phyloP scores from a whole-genome alignment of 2,113 vertebrate species.

The Cebus imitator region DNA sequence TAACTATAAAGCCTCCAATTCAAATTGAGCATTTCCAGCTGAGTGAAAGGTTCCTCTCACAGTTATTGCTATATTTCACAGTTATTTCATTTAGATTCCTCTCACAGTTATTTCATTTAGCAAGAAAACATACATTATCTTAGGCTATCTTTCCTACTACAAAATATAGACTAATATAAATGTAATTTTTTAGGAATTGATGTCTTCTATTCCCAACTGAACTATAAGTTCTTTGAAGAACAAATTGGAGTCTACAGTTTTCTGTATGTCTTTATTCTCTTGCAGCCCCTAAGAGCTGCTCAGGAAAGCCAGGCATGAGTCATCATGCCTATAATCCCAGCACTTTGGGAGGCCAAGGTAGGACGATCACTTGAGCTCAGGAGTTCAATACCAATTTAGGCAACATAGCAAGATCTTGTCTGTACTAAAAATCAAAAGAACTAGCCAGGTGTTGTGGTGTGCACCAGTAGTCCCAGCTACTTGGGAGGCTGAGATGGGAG shows the following conservation, averaged over 20 bases:
- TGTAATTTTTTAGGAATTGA: neutral
- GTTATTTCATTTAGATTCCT: neutral
- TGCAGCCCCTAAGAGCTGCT: neutral
- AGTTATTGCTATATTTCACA: neutral
- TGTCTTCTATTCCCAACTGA: neutral
- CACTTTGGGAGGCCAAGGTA: no score
- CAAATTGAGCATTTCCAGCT: neutral
- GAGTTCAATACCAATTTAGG: no score
- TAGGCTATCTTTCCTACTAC: neutral
- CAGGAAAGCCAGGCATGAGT: no score
- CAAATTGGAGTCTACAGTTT: neutral
- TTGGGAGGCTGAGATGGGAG: no score
- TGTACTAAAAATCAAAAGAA: no score
- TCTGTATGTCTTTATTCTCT: neutral
- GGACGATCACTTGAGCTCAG: no score
- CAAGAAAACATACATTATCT: neutral
- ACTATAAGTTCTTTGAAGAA: neutral
- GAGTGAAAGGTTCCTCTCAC: neutral
- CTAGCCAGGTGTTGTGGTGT: no score
- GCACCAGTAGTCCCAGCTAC: no score
- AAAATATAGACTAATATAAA: neutral
- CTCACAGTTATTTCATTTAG: neutral
- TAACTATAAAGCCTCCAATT: neutral
- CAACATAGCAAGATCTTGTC: no score
- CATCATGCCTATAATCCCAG: no score